Percentiles rank a stretch among this genome's conserved stretches.
Conservation (phyloP, 2,113 vertebrate species). For the Rhadina sibilatrix region DNA sequence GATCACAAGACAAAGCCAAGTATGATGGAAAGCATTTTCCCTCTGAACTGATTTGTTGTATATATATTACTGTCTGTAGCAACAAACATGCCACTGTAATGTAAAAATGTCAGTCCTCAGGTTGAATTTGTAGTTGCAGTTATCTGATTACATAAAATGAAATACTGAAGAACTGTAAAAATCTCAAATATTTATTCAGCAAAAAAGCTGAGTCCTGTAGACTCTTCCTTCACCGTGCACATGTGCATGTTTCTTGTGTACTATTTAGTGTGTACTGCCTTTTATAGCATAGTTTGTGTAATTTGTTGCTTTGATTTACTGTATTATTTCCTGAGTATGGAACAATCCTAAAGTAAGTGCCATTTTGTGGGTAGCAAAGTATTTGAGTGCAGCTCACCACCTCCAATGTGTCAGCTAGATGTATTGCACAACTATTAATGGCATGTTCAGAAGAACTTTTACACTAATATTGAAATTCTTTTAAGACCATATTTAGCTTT, state of each 20-base stretch:
- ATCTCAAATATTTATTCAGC: background rate
- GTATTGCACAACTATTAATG: background rate
- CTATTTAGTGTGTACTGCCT: background rate
- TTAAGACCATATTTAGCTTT: conserved; percentile 5
- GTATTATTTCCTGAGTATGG: background rate
- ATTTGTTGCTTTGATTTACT: background rate
- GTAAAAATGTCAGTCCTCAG: background rate
- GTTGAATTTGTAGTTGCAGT: background rate
- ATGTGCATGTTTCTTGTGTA: background rate
- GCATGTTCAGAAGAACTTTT: background rate
- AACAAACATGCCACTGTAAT: conserved; percentile 5
- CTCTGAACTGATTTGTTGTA: background rate
- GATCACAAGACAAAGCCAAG: background rate
- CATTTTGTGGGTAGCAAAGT: conserved; percentile 18
- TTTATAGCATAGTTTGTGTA: background rate
- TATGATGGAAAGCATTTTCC: background rate
- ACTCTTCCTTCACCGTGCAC: background rate
- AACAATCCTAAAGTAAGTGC: background rate
- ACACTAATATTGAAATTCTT: background rate
- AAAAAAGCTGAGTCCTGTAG: background rate
- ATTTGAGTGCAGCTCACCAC: conserved; percentile 2
- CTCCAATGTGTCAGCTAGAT: background rate
- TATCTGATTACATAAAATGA: conserved; percentile 3
- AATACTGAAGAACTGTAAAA: background rate
- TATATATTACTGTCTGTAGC: background rate